A percentile compares a stretch with the other conserved stretches of the same genome.
phyloP scores from a whole-genome alignment of 2,888 invertebrate genomes.

The Drosophila nigritarsus region DNA sequence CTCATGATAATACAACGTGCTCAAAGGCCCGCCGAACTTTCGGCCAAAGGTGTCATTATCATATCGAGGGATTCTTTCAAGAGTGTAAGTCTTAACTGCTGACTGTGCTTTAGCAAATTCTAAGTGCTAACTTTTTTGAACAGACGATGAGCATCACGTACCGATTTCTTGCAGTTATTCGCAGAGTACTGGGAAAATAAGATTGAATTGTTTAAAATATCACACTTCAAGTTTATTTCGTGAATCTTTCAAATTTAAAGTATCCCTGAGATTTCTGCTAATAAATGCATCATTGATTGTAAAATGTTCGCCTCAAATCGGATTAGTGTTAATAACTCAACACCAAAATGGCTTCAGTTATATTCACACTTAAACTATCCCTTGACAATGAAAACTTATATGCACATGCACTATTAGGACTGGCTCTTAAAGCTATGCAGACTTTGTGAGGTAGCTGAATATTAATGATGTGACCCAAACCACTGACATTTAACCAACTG shows the following conservation, averaged over 20 bases:
- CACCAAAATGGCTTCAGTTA: not conserved
- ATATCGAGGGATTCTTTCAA: slow-evolving; percentile 52
- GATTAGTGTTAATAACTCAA: not conserved
- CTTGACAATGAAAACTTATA: slow-evolving; percentile 68
- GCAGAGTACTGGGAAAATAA: slow-evolving; percentile 31
- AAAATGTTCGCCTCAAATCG: too few species aligned
- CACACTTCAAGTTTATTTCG: not conserved
- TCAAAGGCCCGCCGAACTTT: slow-evolving; percentile 41
- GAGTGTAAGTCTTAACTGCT: slow-evolving; percentile 13
- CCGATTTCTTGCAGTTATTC: slow-evolving; percentile 37
- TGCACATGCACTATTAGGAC: slow-evolving; percentile 4
- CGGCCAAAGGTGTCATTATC: slow-evolving; percentile 47
- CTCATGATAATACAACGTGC: slow-evolving; percentile 47
- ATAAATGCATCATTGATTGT: slow-evolving; percentile 1
- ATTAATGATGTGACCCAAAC: slow-evolving; percentile 64
- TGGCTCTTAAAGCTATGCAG: not conserved
- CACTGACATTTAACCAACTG: slow-evolving; percentile 75
- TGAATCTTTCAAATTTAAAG: not conserved
- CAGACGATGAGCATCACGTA: slow-evolving; percentile 56
- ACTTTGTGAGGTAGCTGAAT: slow-evolving; percentile 40
- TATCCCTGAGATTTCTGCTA: slow-evolving; percentile 5
- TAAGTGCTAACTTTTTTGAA: not conserved
- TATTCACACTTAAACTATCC: slow-evolving; percentile 33
- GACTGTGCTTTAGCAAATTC: not conserved
- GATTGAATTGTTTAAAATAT: not conserved